Evolutionary conservation across 2,888 invertebrate genomes (phyloP).

Genomic region (Beris chalybata): DNA sequence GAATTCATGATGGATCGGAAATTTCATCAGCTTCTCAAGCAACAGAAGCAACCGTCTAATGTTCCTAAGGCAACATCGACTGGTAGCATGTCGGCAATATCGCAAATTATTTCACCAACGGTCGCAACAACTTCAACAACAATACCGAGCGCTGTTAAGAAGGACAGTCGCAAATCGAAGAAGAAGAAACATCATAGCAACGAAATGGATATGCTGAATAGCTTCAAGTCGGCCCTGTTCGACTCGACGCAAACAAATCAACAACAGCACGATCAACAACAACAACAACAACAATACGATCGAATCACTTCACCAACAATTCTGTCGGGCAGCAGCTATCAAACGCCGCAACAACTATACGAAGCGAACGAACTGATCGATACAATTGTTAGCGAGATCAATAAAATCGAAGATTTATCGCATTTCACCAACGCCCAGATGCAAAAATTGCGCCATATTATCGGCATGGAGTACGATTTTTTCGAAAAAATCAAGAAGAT

Average conservation of each 20-base stretch:
- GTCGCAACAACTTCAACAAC: conserved; percentile 10
- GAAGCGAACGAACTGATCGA: conserved; percentile 39
- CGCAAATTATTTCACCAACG: conserved; percentile 8
- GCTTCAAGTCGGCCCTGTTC: conserved; percentile 48
- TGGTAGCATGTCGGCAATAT: not conserved
- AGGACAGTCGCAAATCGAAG: conserved; percentile 45
- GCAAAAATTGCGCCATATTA: conserved; percentile 45
- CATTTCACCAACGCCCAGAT: conserved; percentile 46
- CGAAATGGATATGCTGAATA: conserved; percentile 55
- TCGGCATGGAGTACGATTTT: conserved; percentile 48
- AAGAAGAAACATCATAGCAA: conserved; percentile 53
- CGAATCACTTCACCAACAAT: not conserved
- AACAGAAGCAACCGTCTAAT: not conserved
- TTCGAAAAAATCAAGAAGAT: conserved; percentile 53
- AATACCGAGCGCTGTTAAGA: conserved; percentile 29
- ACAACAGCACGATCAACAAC: conserved; percentile 1
- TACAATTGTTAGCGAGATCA: conserved; percentile 48
- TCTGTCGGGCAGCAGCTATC: not conserved
- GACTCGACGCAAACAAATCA: not conserved
- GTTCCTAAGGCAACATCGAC: not conserved
- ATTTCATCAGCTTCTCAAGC: not conserved
- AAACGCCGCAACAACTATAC: not conserved
- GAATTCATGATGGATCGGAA: conserved; percentile 55
- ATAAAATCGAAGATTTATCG: conserved; percentile 49
- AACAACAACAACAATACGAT: not conserved